Conservation (phyloP, 2,888 invertebrate species). For the Phaonia tiefii region DNA sequence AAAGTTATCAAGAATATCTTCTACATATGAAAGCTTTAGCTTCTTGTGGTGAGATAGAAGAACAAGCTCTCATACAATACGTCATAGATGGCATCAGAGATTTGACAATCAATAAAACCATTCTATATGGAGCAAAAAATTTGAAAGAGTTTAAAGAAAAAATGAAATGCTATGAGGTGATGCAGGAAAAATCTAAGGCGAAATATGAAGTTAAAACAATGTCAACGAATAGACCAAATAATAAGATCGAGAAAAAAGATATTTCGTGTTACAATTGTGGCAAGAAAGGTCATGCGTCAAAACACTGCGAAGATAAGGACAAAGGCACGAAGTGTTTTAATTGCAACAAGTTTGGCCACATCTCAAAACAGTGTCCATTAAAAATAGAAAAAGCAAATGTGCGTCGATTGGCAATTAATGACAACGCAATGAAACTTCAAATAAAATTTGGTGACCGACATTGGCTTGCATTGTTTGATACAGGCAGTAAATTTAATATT, state of each 20-base stretch:
- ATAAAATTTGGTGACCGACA: conserved; percentile 15
- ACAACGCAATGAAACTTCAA: conserved; percentile 29
- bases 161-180: conserved; percentile 42
- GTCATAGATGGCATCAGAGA: too few relatives aligned
- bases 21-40: conserved; percentile 45
- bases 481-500: too few relatives aligned
- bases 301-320: conserved; percentile 46
- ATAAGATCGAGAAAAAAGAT: conserved; percentile 31
- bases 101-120: too few relatives aligned
- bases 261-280: conserved; percentile 61
- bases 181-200: conserved; percentile 4
- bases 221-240: background rate
- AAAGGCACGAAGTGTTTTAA: too few relatives aligned
- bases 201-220: background rate
- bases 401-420: conserved; percentile 12
- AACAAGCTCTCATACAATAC: conserved; percentile 50
- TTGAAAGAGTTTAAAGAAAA: too few relatives aligned
- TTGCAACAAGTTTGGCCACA: too few relatives aligned
- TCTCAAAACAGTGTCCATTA: conserved; percentile 29
- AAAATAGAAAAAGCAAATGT: conserved; percentile 29
- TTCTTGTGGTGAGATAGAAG: conserved; percentile 42
- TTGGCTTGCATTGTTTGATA: conserved; percentile 43
- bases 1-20: conserved; percentile 50
- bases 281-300: conserved; percentile 51
- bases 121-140: too few relatives aligned